Evolutionary conservation across 2,888 invertebrate genomes (phyloP), one percentile per base, ranked within the genome.

Genomic region (Homarus gammarus): DNA sequence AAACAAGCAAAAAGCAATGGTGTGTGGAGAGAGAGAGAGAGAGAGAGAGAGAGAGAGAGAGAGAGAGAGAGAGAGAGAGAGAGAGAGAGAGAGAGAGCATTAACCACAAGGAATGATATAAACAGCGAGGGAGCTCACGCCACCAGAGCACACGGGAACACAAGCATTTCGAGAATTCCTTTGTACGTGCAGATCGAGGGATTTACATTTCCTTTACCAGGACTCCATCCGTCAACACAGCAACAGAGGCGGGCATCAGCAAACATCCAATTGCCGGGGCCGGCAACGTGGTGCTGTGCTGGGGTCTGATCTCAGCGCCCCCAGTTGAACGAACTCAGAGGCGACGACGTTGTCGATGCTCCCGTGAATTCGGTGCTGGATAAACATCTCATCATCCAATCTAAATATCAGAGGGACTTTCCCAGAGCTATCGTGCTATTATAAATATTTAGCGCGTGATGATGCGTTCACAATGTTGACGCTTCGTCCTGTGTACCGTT

Each of bases 201-300:
- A 64, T 64, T 64, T 64, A 64, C 64, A 64, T 27, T 64, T 27
- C 64, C 64, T n/a, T 64, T 64, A n/a, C 64, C n/a, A 8, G 22
- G 64, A 8, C 64, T 64, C 64, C 64, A 64, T 64, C 64, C 27
- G 64, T 64, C 64, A 64, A 64, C 64, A 64, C 15, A 64, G 31
- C 27, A 27, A 27, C 27, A 27, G 18, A 27, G 64, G 64, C 27
- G 31, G 64, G 64, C 64, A 64, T 27, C 64, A 64, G 64, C 64
- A 27, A 64, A n/a, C 31, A 64, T 27, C 31, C 64, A 27, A n/a
- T 64, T 27, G 64, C 56, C 27, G 5, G 64, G 31, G 64, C 27
- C 64, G 22, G 56, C 15, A 56, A n/a, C 44, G 64, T 27, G 64
- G 3, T 64, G 64, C 64, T 3, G 3, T 15, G 27, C 64, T 22